Evolutionary conservation across 1,140 invertebrate genomes (phyloP), one percentile per base, ranked within the genome.

Genomic region (Proales similis): DNA sequence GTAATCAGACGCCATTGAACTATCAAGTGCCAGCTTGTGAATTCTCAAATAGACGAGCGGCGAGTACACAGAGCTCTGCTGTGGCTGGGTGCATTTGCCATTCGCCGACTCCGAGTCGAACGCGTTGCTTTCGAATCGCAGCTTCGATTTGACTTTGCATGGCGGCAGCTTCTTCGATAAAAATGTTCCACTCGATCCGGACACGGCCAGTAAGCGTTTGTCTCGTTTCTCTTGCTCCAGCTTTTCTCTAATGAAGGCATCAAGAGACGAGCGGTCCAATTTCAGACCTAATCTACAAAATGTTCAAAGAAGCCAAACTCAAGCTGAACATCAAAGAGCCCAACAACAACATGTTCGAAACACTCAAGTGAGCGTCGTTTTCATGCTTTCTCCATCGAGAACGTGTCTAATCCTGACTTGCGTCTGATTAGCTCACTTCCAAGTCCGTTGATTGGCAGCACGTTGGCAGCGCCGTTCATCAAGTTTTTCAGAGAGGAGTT

Each of bases 51-150:
- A 57, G 51, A 42, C 26, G 6, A 57, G 36, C 30, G 19, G 30
- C 20, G 51, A 57, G 45, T 36, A 57, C 12, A 57, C 51, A 5
- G 51, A 57, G 45, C 11, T 57, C n/a, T 57, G 51, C n/a, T 57
- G 51, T 22, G 51, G 51, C 7, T 57, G 51, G 51, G 51, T 42
- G 29, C 51, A 57, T 57, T 27, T 57, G 24, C 38, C 51, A 22
- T 57, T 57, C 17, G 14, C 30, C 30, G 51, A 57, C 27, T 22
- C 19, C 4, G 36, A 24, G 12, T 42, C 39, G 17, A 39, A 57
- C 20, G 29, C 30, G 19, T 29, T 42, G 20, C 20, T 57, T 29
- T 36, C 45, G 6, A 57, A 57, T 9, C 39, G 45, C n/a, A 57
- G 51, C 36, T 57, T 42, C 32, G 51, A 57, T 42, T 42, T 57